These are phyloP conservation scores for Agapostemon virescens DNA, from an alignment of 2,888 invertebrate species.

Conservation along the genomic window DNA sequence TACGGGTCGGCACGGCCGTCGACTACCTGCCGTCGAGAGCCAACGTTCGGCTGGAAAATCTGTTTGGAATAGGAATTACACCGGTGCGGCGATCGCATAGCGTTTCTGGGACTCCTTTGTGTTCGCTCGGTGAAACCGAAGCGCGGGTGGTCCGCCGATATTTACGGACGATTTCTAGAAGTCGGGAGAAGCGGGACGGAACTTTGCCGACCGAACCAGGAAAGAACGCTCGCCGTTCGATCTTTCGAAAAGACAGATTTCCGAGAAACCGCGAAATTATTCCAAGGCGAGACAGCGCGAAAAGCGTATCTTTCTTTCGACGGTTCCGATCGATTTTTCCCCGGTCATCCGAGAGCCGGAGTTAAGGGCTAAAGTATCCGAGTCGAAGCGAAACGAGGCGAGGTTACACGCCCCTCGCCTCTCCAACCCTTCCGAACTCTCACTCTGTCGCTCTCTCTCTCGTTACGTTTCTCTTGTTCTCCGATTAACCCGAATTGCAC, in stretches of 20 bases:
- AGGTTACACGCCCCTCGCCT: conserved; percentile 21
- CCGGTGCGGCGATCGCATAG: neutral
- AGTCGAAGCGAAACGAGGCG: conserved; percentile 22
- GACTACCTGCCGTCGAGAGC: neutral
- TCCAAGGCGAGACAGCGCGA: neutral
- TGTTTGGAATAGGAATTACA: neutral
- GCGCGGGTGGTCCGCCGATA: neutral
- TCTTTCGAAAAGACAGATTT: no score
- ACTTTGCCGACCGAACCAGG: no score
- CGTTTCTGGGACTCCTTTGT: neutral
- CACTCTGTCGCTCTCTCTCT: conserved; percentile 54
- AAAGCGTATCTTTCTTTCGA: neutral
- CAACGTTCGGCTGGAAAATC: neutral
- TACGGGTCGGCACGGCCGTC: neutral
- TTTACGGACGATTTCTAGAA: neutral
- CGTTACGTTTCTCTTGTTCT: conserved; percentile 36
- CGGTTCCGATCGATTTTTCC: conserved; percentile 25
- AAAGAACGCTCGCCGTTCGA: neutral
- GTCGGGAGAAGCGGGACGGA: neutral
- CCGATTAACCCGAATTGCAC: conserved; percentile 62
- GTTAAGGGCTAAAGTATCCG: conserved; percentile 37
- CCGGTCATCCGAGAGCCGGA: conserved; percentile 15
- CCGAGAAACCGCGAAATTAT: neutral
- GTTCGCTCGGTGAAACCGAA: neutral
- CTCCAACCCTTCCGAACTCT: conserved; percentile 21